Base-by-base conservation (phyloP, 2,888 invertebrate genomes). In the Mactromeris polynyma region DNA sequence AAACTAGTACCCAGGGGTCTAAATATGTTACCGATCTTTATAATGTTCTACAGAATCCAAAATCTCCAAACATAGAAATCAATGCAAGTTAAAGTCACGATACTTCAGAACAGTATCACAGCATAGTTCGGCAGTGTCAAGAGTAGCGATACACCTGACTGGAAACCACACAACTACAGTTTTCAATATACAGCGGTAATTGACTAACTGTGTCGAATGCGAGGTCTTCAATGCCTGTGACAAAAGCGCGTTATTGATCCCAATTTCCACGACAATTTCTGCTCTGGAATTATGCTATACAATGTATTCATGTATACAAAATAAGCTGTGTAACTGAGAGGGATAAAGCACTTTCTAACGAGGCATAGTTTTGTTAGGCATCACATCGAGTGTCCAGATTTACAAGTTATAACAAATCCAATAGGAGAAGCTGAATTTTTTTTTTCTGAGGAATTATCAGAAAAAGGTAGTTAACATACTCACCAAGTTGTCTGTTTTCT, bases 171-270 rank as follows among this genome's bases (percentile, higher is more conserved):
- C 64, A 31, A 42, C 42, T 33, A 73, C 31, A 46, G 36, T 83
- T 82, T 83, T 83, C 83, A 83, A 83, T 83, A 83, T 73, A 83
- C 33, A 73, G 73, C 83, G 33, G 46, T 83, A 83, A 83, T 83
- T 69, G 83, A 83, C 82, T 82, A 82, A 82, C 83, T 73, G 69
- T 83, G 83, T 83, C 38, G 83, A 83, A 83, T 69, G 69, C 73
- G 19, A 83, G 73, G 40, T 83, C 83, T 31, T 73, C 46, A 83
- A 73, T 42, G 46, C 83, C 73, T 83, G 83, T 83, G 83, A 83
- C 83, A 83, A 83, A 83, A 73, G 46, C 83, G 73, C 40, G 9
- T 69, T 83, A 83, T 83, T 83, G 83, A 83, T 83, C 73, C 9
- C 31, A 58, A 64, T 38, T 83, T 64, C 69, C 73, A 40, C 26